Conservation (phyloP, 2,113 vertebrate species). For the Oncorhynchus keta region DNA sequence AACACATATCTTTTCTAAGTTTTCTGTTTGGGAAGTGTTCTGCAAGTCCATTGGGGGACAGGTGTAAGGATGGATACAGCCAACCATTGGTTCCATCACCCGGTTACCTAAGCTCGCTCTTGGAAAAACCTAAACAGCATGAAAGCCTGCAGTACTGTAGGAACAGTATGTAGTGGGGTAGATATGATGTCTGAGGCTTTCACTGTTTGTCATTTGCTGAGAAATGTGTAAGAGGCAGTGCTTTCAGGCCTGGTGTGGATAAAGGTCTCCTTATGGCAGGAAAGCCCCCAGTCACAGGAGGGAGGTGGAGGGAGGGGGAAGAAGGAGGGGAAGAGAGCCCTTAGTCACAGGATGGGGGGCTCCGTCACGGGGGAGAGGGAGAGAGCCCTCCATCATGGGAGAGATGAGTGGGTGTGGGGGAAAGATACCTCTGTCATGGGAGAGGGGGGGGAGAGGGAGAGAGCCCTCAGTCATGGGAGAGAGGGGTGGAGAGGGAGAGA, state of each 20-base stretch:
- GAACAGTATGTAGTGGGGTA: neutral
- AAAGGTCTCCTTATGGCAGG: slow-evolving; percentile 37
- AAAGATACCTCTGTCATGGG: too few species aligned
- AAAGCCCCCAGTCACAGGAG: slow-evolving; percentile 17
- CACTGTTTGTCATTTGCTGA: slow-evolving; percentile 33
- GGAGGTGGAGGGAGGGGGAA: too few species aligned
- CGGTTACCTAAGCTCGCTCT: neutral
- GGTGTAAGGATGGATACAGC: neutral
- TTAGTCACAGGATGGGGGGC: slow-evolving; percentile 54
- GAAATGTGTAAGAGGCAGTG: slow-evolving; percentile 48
- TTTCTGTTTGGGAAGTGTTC: neutral
- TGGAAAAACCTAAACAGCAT: slow-evolving; percentile 2
- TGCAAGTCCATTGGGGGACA: slow-evolving; percentile 6
- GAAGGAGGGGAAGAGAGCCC: too few species aligned
- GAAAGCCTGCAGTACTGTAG: slow-evolving; percentile 25
- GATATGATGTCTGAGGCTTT: neutral
- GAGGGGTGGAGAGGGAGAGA: too few species aligned
- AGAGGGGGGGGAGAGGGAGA: neutral
- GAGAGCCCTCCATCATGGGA: too few species aligned
- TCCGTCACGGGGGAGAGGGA: neutral
- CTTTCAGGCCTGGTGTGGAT: slow-evolving; percentile 52
- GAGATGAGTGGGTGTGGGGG: too few species aligned
- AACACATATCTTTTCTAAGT: neutral
- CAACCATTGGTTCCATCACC: neutral
- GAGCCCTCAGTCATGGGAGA: too few species aligned